Conservation (phyloP, 1,140 invertebrate species). For the Zophobas morio region DNA sequence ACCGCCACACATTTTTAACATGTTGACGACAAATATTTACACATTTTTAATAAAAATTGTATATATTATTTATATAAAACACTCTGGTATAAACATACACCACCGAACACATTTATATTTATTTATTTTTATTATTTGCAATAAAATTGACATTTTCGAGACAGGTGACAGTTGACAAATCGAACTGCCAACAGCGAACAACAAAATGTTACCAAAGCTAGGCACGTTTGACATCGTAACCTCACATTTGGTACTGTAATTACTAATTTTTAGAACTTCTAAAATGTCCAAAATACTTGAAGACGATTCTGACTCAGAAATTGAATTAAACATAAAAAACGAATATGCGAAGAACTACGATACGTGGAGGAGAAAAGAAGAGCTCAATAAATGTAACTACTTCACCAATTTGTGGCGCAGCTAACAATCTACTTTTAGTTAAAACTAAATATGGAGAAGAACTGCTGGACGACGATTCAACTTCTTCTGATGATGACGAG, state of each 20-base stretch:
- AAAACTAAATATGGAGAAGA: conserved; percentile 82
- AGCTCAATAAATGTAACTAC: conserved; percentile 85
- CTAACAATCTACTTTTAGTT: conserved; percentile 69
- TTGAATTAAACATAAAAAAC: conserved; percentile 79
- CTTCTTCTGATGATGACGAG: conserved; percentile 71
- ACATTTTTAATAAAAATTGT: no score
- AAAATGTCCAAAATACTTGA: conserved; percentile 65
- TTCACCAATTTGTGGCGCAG: not conserved
- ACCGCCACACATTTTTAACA: no score
- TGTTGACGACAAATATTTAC: no score
- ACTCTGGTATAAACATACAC: no score
- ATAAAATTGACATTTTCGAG: no score
- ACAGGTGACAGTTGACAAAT: no score
- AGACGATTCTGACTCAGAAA: conserved; percentile 68
- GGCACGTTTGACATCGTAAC: not conserved
- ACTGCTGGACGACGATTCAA: conserved; percentile 64
- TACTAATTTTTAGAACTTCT: not conserved
- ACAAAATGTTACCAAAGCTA: not conserved
- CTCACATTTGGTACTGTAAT: not conserved
- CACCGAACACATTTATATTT: no score
- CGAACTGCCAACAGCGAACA: no score
- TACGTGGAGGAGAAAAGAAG: conserved; percentile 86
- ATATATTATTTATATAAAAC: no score
- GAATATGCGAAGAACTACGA: conserved; percentile 89
- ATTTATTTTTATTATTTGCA: no score